phyloP scores from a whole-genome alignment of 2,888 invertebrate species.

The Epinotia ramella region DNA sequence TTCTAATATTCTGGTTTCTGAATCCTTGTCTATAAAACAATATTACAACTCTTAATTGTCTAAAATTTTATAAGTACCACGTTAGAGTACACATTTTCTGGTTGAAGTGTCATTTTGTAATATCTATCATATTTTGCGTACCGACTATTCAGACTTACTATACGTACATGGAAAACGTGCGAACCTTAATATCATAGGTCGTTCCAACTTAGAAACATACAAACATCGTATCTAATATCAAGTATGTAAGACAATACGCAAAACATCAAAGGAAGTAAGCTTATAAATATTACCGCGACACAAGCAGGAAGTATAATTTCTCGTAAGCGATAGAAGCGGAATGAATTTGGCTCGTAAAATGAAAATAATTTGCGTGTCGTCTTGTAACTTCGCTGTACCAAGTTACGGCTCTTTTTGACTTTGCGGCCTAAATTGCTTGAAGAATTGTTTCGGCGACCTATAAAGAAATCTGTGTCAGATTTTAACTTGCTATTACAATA shows the following conservation, averaged over 20 bases:
- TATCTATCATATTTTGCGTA: too few relatives aligned
- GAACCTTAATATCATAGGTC: not conserved
- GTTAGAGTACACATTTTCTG: too few relatives aligned
- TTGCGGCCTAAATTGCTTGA: slow-evolving; percentile 20
- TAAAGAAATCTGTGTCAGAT: not conserved
- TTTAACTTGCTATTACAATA: not conserved
- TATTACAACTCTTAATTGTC: too few relatives aligned
- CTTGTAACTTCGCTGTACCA: slow-evolving; percentile 37
- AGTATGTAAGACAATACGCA: not conserved
- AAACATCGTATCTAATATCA: slow-evolving; percentile 1
- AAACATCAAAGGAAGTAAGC: slow-evolving; percentile 28
- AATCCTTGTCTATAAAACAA: too few relatives aligned
- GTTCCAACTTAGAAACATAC: not conserved
- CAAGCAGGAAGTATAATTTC: slow-evolving; percentile 38
- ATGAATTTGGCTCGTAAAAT: slow-evolving; percentile 38
- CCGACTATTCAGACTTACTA: too few relatives aligned
- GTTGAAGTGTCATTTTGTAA: too few relatives aligned
- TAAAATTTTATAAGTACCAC: too few relatives aligned
- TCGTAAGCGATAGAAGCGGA: slow-evolving; percentile 40
- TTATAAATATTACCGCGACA: slow-evolving; percentile 12
- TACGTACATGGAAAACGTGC: too few relatives aligned
- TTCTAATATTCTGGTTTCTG: too few relatives aligned
- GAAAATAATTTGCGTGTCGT: slow-evolving; percentile 44
- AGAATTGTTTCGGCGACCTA: not conserved
- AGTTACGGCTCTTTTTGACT: slow-evolving; percentile 33